Conservation (phyloP, 2,113 vertebrate species). For the Athene noctua region DNA sequence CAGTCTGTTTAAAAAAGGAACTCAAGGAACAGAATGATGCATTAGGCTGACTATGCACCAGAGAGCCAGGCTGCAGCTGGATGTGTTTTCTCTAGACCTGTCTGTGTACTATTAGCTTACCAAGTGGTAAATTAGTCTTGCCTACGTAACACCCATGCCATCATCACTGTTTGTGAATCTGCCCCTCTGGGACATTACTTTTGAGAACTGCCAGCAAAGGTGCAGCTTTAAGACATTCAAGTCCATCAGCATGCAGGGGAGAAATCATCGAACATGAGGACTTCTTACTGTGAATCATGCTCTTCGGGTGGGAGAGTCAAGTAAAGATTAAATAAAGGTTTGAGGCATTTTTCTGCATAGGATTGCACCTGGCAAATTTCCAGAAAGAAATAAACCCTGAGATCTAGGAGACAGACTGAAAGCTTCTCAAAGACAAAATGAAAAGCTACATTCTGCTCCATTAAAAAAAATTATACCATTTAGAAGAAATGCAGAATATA, state of each 20-base stretch:
- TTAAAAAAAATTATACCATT: not conserved
- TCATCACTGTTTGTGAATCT: not conserved
- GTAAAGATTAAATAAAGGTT: constrained; percentile 12
- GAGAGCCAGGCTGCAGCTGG: not conserved
- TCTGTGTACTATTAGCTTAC: not conserved
- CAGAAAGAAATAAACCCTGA: not conserved
- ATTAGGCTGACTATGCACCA: not conserved
- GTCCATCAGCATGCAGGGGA: not conserved
- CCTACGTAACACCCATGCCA: not conserved
- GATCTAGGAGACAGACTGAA: not conserved
- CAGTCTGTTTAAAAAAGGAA: not conserved
- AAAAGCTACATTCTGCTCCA: not conserved
- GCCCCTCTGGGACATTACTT: not conserved
- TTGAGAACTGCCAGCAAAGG: not conserved
- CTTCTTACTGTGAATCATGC: not conserved
- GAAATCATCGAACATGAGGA: not conserved
- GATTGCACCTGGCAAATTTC: not conserved
- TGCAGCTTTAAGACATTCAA: not conserved
- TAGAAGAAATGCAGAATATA: not conserved
- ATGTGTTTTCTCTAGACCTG: not conserved
- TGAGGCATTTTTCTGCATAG: not conserved
- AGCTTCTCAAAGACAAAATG: constrained; percentile 17
- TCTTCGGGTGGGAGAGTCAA: not conserved
- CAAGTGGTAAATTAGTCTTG: not conserved
- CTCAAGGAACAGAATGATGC: not conserved